Conservation (phyloP, 2,113 vertebrate species). For the Cardinalis cardinalis region DNA sequence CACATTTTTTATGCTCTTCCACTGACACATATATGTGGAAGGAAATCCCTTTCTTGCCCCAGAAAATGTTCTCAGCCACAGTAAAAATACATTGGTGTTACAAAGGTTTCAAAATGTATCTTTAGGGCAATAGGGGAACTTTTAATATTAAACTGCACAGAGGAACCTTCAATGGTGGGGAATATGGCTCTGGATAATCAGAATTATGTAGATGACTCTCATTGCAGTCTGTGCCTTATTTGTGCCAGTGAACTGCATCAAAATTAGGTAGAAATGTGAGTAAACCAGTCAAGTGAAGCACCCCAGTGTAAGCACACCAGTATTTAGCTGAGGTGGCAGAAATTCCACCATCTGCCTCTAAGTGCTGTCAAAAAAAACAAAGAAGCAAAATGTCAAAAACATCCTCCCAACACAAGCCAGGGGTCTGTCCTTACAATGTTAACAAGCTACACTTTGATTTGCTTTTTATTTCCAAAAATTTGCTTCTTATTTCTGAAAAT, state of each 20-base stretch:
- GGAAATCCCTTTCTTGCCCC: neutral
- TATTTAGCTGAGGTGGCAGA: neutral
- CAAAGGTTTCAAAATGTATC: neutral
- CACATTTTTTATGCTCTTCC: neutral
- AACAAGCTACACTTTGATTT: neutral
- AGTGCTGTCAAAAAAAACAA: neutral
- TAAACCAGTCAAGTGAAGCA: neutral
- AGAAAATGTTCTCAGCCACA: neutral
- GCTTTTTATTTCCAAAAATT: neutral
- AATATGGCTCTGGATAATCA: neutral
- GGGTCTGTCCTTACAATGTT: neutral
- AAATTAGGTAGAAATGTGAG: neutral
- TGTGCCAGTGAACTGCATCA: neutral
- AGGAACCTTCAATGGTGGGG: rapidly evolving
- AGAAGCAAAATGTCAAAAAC: neutral
- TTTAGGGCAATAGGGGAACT: neutral
- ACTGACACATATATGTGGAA: neutral
- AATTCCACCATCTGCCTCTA: neutral
- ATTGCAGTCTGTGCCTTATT: neutral
- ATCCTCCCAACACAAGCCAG: neutral
- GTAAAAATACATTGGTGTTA: neutral
- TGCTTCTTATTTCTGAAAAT: neutral
- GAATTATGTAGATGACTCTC: neutral
- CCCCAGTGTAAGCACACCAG: neutral
- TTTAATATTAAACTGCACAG: neutral